A percentile compares a stretch with the other conserved stretches of the same genome.
phyloP scores from a whole-genome alignment of 2,888 invertebrate genomes.

The Scaeva pyrastri region DNA sequence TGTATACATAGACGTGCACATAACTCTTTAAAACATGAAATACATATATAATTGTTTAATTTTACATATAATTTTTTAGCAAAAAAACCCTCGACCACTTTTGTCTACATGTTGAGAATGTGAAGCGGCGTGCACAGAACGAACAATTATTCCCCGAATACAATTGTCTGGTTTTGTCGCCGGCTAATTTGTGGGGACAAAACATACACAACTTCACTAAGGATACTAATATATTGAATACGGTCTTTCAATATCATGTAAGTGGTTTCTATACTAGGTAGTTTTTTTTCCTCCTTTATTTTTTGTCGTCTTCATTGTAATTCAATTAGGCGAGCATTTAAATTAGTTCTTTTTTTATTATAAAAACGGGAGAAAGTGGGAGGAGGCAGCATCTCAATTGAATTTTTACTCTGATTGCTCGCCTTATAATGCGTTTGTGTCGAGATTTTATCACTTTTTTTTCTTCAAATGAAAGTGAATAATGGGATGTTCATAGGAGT shows the following conservation, averaged over 20 bases:
- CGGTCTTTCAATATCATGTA: constrained; percentile 94
- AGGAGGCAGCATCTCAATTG: constrained; percentile 33
- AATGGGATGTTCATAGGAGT: not conserved
- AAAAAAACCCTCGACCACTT: constrained; percentile 90
- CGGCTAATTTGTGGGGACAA: constrained; percentile 97
- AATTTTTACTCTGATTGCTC: constrained; percentile 19
- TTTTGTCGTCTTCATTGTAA: constrained; percentile 52
- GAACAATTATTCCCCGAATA: constrained; percentile 93
- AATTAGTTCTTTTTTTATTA: constrained; percentile 40
- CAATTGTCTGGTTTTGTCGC: constrained; percentile 95
- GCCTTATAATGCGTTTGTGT: constrained; percentile 14
- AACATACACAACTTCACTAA: constrained; percentile 91
- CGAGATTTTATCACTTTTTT: constrained; percentile 20
- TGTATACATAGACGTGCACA: constrained; percentile 40
- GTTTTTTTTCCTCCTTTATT: not conserved
- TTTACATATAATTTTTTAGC: too few relatives aligned
- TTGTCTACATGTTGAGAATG: constrained; percentile 93
- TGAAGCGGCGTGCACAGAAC: constrained; percentile 86
- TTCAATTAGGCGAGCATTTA: constrained; percentile 62
- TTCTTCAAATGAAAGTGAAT: constrained; percentile 42
- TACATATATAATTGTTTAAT: constrained; percentile 55
- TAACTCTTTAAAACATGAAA: not conserved
- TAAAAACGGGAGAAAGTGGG: constrained; percentile 1
- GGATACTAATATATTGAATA: constrained; percentile 91
- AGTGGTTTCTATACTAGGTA: constrained; percentile 78